Evolutionary conservation across 2,113 vertebrate genomes (phyloP), one percentile per base, ranked within the genome.

Genomic region (Saguinus imperator): DNA sequence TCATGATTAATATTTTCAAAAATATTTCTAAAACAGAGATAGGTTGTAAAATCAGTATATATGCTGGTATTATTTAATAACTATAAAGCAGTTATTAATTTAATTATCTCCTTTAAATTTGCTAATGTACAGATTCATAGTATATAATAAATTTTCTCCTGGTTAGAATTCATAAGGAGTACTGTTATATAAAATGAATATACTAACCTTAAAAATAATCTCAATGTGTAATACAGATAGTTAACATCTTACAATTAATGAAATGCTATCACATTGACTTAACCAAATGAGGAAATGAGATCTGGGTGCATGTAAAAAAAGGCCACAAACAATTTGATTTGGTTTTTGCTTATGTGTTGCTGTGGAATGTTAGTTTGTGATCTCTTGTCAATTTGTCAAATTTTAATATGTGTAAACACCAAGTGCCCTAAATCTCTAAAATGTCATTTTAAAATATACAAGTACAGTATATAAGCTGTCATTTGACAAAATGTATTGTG

Each of bases 381-480:
- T 8, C 32, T 79, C 61, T 72, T 92, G 86, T 94, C 96, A 93
- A 0, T 89, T 93, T 87, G 83, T 70, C 82, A 79, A 89, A 77
- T 94, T 96, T 83, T 94, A 68, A 75, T 84, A 77, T 35, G 80
- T 83, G 86, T 66, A 70, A 93, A 89, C 61, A 84, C 27, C 37
- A 84, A 97, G 18, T 23, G 70, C 57, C 73, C 94, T 95, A 86
- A 89, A 84, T 94, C 55, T 96, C 57, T 87, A 75, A 88, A 95
- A 94, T 95, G 83, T 79, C 94, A 94, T 72, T 96, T 97, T 35
- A 84, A 96, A 95, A 95, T 93, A 93, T 50, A 66, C 83, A 91
- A 50, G 40, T 84, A 37, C 8, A 72, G 25, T 72, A 61, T 23
- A 55, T 89, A 81, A 72, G 45, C 68, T 96, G 75, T 87, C 86